phyloP scores from a whole-genome alignment of 2,888 invertebrate genomes.

The Heliconius erato region DNA sequence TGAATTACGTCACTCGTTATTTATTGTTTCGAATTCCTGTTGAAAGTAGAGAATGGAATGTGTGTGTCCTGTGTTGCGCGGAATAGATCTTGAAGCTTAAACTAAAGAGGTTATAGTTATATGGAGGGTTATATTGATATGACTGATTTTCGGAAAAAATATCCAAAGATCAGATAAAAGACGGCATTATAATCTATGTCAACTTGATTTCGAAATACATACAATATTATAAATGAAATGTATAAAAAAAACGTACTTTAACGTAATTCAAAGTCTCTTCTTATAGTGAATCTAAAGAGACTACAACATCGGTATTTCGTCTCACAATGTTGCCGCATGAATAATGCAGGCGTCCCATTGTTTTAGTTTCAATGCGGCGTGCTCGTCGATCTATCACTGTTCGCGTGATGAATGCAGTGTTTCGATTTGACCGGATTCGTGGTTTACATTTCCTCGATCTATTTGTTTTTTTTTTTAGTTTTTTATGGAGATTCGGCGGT shows the following conservation, averaged over 20 bases:
- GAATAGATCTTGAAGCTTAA: too few relatives aligned
- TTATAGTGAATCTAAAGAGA: slow-evolving; percentile 13
- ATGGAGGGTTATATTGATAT: too few relatives aligned
- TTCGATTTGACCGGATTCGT: slow-evolving; percentile 53
- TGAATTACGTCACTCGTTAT: background rate
- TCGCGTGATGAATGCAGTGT: slow-evolving; percentile 56
- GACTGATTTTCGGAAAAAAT: too few relatives aligned
- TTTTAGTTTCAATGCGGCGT: slow-evolving; percentile 62
- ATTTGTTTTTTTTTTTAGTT: slow-evolving; percentile 39
- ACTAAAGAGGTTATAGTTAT: too few relatives aligned
- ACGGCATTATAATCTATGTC: too few relatives aligned
- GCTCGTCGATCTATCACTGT: slow-evolving; percentile 64
- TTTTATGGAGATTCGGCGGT: slow-evolving; percentile 14
- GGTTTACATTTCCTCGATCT: slow-evolving; percentile 39
- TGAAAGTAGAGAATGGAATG: too few relatives aligned
- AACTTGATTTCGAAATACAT: too few relatives aligned
- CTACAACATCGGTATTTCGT: slow-evolving; percentile 35
- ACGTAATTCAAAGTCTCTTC: background rate
- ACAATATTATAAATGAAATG: too few relatives aligned
- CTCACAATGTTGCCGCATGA: slow-evolving; percentile 56
- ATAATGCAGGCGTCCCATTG: slow-evolving; percentile 63
- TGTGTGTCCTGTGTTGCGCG: too few relatives aligned
- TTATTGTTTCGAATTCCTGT: background rate
- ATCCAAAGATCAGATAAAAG: too few relatives aligned
- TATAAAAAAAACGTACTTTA: background rate